Base-by-base conservation (phyloP, 1,140 invertebrate genomes). In the Drosophila ohnishii region DNA sequence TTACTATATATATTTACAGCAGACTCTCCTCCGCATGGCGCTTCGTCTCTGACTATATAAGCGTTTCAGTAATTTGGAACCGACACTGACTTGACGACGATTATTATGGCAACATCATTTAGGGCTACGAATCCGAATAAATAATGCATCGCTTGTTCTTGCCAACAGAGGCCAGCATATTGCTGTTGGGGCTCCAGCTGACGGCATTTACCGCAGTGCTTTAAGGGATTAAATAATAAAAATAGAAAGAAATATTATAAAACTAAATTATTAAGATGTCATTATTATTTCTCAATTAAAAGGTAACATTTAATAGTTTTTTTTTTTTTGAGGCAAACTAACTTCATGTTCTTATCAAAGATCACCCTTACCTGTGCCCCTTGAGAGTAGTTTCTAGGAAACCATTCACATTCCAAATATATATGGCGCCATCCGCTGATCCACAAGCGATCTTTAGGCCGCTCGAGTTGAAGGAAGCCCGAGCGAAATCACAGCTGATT, bases 401-500 rank as follows among this genome's bases (percentile, higher is more conserved):
- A 9, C 94, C 95, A 56, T 92, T 92, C 19, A 97, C 94, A 90
- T 97, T 97, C 98, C 98, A 99, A 59, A 99, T 95, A 91, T 95
- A 99, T 53, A 99, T 94, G 32, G 95, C 94, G 16, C 98, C 98
- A 92, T 99, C 98, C 1, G 95, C 94, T 14, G 97, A 97, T 11
- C 98, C 98, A 64, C 96, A 97, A 3, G 96, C 95, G 16, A 98
- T 95, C 92, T 97, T 97, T 57, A 96, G 94, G 5, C 95, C 96
- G 91, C 97, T 96, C 22, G 97, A 96, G 86, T 97, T 98, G 91
- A 99, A 99, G 40, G 95, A 95, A 13, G 97, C 97, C 87, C 98
- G 94, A 22, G 96, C 94, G 95, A 96, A 99, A 93, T 99, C 98
- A 92, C 96, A 98, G 35, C 97, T 97, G 56, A 99, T 96, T 93